Evolutionary conservation across 2,888 invertebrate genomes (phyloP), one percentile per base, ranked within the genome.

Genomic region (Cremastinae sp.): DNA sequence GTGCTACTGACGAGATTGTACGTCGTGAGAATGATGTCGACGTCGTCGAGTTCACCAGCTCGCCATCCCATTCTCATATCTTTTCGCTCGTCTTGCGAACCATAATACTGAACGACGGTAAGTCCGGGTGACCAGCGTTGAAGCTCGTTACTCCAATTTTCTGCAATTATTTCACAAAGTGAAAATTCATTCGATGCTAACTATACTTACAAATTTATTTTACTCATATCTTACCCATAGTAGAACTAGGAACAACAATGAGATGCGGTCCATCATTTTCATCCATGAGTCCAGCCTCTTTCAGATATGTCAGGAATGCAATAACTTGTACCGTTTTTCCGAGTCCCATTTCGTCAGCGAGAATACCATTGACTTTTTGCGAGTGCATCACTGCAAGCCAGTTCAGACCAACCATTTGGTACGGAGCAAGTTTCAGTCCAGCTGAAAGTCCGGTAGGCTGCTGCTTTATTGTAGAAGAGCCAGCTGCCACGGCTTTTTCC

Each of bases 331-430:
- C 94, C 0, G 98, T 98, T 91, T 98, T 98, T 2, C 97, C 97
- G 1, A 98, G 91, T 0, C 97, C 97, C 98, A 99, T 99, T 91
- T 99, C 98, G 89, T 99, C 98, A 0, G 98, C 98, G 78, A 99
- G 91, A 84, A 99, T 98, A 0, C 97, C 97, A 85, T 98, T 98
- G 47, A 98, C 94, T 10, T 95, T 94, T 84, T 97, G 96, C 75
- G 94, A 93, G 89, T 97, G 95, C 90, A 98, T 93, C 0, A 98
- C 94, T 0, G 95, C 94, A 16, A 98, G 90, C 98, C 98, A 98
- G 89, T 98, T 98, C 0, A 98, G 91, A 0, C 98, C 97, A 18
- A 97, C 93, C 88, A 97, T 90, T 90, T 97, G 97, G 90, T 98
- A 98, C 20, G 95, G 94, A 0, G 97, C 95, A 81, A 98, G 91